phyloP scores from a whole-genome alignment of 2,797 vertebrate species.

The Aulostomus chinensis region DNA sequence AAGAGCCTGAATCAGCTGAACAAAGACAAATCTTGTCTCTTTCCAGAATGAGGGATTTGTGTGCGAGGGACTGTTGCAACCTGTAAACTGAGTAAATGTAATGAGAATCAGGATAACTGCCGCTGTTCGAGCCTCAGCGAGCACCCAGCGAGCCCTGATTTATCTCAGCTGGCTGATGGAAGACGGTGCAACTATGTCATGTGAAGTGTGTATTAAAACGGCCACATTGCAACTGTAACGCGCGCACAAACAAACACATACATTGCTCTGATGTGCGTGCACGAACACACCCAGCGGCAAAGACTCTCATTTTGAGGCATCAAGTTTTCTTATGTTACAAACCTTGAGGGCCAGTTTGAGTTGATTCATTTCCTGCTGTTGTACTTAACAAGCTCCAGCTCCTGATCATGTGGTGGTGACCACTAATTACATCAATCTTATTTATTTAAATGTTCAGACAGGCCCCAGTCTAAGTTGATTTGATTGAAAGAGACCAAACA shows the following conservation, averaged over 20 bases:
- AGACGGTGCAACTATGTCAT: constrained; percentile 52
- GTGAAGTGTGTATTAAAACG: constrained; percentile 53
- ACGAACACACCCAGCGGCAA: neutral
- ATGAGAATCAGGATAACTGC: constrained; percentile 40
- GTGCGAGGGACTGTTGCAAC: constrained; percentile 40
- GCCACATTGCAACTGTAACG: constrained; percentile 29
- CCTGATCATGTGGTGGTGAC: too few species aligned
- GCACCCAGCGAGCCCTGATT: constrained; percentile 61
- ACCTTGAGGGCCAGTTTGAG: too few species aligned
- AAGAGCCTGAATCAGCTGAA: constrained; percentile 10
- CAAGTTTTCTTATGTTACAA: too few species aligned
- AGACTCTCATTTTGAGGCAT: too few species aligned
- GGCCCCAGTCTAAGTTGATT: too few species aligned
- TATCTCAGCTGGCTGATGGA: constrained; percentile 51
- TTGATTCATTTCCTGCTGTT: too few species aligned
- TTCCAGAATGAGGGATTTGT: constrained; percentile 36
- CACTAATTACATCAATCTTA: too few species aligned
- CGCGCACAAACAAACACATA: neutral
- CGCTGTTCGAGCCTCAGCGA: constrained; percentile 35
- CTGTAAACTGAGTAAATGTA: constrained; percentile 33
- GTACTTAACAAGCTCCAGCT: too few species aligned
- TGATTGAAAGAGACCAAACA: too few species aligned
- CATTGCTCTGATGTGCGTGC: neutral
- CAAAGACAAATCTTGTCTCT: constrained; percentile 30
- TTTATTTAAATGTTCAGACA: too few species aligned